Base-by-base conservation (phyloP, 2,113 vertebrate genomes). In the Corythoichthys haematopterus region DNA sequence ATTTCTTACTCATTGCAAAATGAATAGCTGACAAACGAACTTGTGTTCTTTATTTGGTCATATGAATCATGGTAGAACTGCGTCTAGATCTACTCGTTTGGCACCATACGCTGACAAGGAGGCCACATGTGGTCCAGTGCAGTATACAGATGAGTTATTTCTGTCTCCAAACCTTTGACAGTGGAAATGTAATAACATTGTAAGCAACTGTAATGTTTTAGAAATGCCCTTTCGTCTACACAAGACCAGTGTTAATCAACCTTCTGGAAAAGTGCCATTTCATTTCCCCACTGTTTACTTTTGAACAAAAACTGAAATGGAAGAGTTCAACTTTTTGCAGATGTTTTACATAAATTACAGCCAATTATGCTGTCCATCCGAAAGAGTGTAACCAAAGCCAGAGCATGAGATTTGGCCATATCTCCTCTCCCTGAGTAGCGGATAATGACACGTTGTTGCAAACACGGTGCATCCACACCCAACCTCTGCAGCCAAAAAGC, bases 391-490 rank as follows among this genome's bases (percentile, higher is more conserved):
- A 38, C 28, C 16, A 38, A 65, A 67, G 52, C 63, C 35, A 33
- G 40, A 50, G 53, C 67, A 36, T 12, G n/a, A 64, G 68, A 69
- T 72, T 72, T 67, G 36, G 53, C 77, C 72, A 78, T 76, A 63
- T 79, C 76, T 84, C 75, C 66, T 66, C 70, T 62, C 60, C 62
- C 6, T 57, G 60, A 35, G 75, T 10, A 69, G 70, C 52, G 11
- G 36, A 51, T 90, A 88, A 90, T 88, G 70, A 89, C 15, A 89
- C 46, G 80, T 76, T 76, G 83, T 75, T 70, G 65, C 66, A 62
- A 76, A 69, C 73, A 62, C 33, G 28, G 56, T 66, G 75, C 62
- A 75, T 84, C 87, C 87, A 87, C 87, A 72, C 87, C 85, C 84
- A 84, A 65, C 78, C 20, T 37, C 64, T 69, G 68, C 78, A 65